These are phyloP conservation scores for Scrobipalpa costella DNA, from an alignment of 2,888 invertebrate genomes.

Conservation along the genomic window DNA sequence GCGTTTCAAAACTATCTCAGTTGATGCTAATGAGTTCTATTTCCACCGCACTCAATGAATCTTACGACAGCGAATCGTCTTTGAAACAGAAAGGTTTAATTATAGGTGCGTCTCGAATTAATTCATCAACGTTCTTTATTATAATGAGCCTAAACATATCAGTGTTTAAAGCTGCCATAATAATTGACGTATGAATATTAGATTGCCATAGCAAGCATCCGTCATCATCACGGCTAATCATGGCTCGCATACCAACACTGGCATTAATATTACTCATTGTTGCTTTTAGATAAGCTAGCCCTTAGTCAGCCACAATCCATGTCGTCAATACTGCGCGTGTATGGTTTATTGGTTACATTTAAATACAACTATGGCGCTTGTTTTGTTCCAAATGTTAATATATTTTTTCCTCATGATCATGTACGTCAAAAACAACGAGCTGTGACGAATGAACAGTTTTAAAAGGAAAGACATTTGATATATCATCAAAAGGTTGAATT, in stretches of 20 bases:
- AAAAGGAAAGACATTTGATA: conserved; percentile 1
- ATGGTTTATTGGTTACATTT: conserved; percentile 4
- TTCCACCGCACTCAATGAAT: conserved; percentile 41
- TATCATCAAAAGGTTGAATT: conserved; percentile 40
- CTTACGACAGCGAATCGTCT: conserved; percentile 27
- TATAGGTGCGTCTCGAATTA: background rate
- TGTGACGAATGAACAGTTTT: background rate
- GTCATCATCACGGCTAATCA: conserved; percentile 35
- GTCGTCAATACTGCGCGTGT: conserved; percentile 35
- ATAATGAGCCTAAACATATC: conserved; percentile 9
- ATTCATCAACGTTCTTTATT: conserved; percentile 3
- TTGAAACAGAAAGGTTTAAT: conserved; percentile 19
- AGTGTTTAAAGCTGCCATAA: conserved; percentile 21
- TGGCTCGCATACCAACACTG: conserved; percentile 28
- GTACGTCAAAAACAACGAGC: background rate
- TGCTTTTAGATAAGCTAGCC: conserved; percentile 52
- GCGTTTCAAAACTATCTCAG: conserved; percentile 46
- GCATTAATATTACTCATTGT: conserved; percentile 49
- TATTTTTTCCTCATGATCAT: conserved; percentile 31
- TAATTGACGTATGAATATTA: conserved; percentile 24
- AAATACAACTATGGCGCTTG: conserved; percentile 21
- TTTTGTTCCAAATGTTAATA: conserved; percentile 38
- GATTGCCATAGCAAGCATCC: conserved; percentile 22
- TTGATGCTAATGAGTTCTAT: conserved; percentile 49
- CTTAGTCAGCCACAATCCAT: conserved; percentile 48